Evolutionary conservation across 2,113 vertebrate genomes (phyloP).

Genomic region (Gorsachius goisagi): DNA sequence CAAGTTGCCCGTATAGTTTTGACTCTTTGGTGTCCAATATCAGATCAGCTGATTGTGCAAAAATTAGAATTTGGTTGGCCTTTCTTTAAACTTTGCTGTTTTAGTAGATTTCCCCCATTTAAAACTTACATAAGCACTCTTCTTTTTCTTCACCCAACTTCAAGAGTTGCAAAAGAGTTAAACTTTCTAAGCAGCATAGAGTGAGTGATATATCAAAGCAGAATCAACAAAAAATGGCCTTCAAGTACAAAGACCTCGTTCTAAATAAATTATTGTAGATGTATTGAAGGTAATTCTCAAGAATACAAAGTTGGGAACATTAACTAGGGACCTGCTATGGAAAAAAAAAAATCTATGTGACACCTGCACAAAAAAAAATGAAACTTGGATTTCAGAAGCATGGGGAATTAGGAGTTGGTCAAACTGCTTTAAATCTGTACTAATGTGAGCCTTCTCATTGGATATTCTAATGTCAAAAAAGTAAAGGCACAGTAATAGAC

Average conservation of each 20-base stretch:
- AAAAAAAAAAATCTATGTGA: background rate
- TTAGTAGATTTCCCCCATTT: background rate
- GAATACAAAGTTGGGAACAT: background rate
- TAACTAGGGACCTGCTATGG: background rate
- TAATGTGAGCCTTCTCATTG: background rate
- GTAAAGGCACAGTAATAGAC: background rate
- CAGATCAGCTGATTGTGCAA: background rate
- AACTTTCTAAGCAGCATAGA: background rate
- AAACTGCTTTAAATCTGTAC: background rate
- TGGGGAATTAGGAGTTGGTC: background rate
- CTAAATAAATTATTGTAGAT: background rate
- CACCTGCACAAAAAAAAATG: background rate
- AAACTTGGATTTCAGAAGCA: background rate
- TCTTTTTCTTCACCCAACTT: rapidly evolving
- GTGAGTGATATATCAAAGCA: background rate
- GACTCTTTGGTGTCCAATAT: background rate
- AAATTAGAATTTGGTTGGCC: background rate
- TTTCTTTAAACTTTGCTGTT: background rate
- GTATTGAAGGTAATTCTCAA: background rate
- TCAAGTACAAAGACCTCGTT: background rate
- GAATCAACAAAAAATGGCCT: background rate
- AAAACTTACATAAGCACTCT: background rate
- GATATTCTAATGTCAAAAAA: background rate
- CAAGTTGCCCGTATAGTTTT: background rate
- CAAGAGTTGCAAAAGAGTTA: background rate